Evolutionary conservation across 2,113 vertebrate species (phyloP), one percentile per base, ranked within the genome.

Genomic region (Pollimyrus isidori): DNA sequence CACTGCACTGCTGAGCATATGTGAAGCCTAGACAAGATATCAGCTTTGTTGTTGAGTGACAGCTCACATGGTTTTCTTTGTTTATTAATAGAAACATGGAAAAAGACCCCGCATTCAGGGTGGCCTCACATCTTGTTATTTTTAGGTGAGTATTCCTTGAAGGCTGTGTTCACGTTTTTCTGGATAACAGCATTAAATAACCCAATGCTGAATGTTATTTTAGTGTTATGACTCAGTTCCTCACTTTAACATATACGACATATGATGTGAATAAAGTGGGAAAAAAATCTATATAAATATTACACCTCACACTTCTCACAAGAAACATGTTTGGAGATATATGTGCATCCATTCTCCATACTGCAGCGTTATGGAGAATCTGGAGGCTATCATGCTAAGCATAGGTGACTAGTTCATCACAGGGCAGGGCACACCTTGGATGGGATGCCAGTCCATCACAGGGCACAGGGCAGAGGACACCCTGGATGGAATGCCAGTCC

Each of bases 1-100:
- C 42, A 49, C 83, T 87, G 42, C 46, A 15, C 49, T 83, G 69
- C 80, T 90, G 73, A 89, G 88, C 69, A 80, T 53, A 83, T 65
- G 87, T 88, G 76, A 35, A 86, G 39, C 58, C 62, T 87, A 89
- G 84, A 82, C 39, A 83, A 90, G 83, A 76, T 89, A 83, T 89
- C 88, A 62, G 86, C 85, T 82, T 90, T 80, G 52, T 46, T 89
- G 83, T 58, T 83, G 39, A 87, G 42, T 89, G 83, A 80, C 88
- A n/a, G 42, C 39, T 49, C 35, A 62, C 56, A 83, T 65, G 85
- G 4, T 30, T 87, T 50, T 87, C 39, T 53, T 35, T 80, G 90
- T 87, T 86, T 87, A 89, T 89, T 53, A 53, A 49, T 39, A 85
- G 62, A 69, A 85, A 88, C 52, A 88, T 52, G 85, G 30, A 19